phyloP scores from a whole-genome alignment of 2,888 invertebrate genomes.

The Phragmatobia fuliginosa region DNA sequence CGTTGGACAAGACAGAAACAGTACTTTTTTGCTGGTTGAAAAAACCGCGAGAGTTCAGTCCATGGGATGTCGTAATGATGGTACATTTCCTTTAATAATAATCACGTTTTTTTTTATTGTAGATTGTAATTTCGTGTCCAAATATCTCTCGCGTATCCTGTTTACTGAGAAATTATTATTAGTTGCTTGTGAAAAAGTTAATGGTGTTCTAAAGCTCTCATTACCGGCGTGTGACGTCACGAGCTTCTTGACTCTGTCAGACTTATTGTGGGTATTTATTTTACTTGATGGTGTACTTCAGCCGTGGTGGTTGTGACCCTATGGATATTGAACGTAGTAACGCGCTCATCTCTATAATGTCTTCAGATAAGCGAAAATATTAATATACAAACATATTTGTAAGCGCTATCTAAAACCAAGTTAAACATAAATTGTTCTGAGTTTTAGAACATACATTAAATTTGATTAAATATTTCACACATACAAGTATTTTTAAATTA shows the following conservation, averaged over 20 bases:
- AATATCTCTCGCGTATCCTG: slow-evolving; percentile 28
- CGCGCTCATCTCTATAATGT: not conserved
- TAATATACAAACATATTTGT: not conserved
- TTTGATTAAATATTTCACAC: no score
- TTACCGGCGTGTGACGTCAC: slow-evolving; percentile 16
- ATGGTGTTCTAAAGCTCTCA: slow-evolving; percentile 7
- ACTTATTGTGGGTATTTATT: slow-evolving; percentile 1
- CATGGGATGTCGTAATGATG: slow-evolving; percentile 51
- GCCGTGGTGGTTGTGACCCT: no score
- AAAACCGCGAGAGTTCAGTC: slow-evolving; percentile 55
- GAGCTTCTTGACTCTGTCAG: not conserved
- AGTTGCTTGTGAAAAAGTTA: slow-evolving; percentile 15
- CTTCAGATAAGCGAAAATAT: not conserved
- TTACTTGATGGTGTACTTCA: not conserved
- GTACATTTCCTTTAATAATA: slow-evolving; percentile 55
- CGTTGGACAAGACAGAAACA: slow-evolving; percentile 24
- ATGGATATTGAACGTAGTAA: not conserved
- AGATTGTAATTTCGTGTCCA: slow-evolving; percentile 41
- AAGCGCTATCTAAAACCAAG: no score
- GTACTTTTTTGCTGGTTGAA: slow-evolving; percentile 43
- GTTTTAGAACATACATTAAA: no score
- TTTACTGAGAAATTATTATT: slow-evolving; percentile 28
- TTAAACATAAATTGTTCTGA: no score
- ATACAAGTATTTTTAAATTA: no score
- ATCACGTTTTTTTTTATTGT: slow-evolving; percentile 43